phyloP scores from a whole-genome alignment of 2,113 vertebrate species.

The Alectura lathami region DNA sequence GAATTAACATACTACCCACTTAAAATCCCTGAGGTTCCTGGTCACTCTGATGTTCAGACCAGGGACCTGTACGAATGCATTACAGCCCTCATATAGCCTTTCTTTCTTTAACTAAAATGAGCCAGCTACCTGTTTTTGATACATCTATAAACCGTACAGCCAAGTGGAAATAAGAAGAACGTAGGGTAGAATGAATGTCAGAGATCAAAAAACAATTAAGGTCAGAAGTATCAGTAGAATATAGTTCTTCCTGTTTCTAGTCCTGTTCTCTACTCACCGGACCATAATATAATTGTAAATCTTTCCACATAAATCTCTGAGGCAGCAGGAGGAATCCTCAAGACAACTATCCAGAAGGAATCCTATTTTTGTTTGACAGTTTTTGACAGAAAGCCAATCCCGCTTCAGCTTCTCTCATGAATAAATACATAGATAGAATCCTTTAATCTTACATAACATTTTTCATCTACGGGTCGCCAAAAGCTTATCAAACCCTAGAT shows the following conservation, averaged over 20 bases:
- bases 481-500: background rate
- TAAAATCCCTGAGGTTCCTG: background rate
- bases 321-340: background rate
- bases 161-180: background rate
- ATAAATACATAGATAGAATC: conserved; percentile 22
- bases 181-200: background rate
- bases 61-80: background rate
- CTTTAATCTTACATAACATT: background rate
- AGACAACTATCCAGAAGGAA: conserved; percentile 28
- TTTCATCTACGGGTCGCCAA: background rate
- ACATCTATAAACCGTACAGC: background rate
- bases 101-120: background rate
- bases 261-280: background rate
- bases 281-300: background rate
- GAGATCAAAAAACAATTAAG: background rate
- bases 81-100: background rate
- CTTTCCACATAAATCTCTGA: background rate
- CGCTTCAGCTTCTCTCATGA: background rate
- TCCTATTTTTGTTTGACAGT: conserved; percentile 38
- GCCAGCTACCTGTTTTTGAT: background rate
- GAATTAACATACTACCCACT: background rate
- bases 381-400: conserved; percentile 48
- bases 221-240: background rate
- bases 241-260: background rate
- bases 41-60: background rate